phyloP scores from a whole-genome alignment of 2,888 invertebrate genomes.

The Xanthia togata region DNA sequence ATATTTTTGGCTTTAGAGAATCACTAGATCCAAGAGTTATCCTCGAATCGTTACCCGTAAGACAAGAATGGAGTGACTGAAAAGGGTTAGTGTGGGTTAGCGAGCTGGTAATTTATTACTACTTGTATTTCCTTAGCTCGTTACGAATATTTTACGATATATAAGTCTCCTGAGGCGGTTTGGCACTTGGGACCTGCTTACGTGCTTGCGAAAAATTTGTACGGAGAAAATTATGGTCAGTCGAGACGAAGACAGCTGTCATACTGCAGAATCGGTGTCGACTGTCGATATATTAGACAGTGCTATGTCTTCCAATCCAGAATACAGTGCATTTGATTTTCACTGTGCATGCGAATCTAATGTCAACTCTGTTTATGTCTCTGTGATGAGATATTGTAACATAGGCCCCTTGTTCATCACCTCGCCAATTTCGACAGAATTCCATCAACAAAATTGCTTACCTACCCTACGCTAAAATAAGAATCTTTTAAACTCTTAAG shows the following conservation, averaged over 20 bases:
- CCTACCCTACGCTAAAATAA: too few relatives aligned
- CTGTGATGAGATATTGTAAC: background rate
- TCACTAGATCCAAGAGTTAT: slow-evolving; percentile 24
- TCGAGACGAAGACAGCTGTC: background rate
- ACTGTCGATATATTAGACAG: background rate
- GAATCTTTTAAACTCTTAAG: background rate
- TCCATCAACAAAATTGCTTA: background rate
- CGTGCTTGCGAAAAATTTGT: slow-evolving; percentile 19
- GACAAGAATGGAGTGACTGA: slow-evolving; percentile 56
- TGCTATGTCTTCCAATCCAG: background rate
- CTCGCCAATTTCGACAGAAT: background rate
- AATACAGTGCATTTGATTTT: background rate
- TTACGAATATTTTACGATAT: slow-evolving; percentile 57
- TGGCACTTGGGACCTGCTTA: slow-evolving; percentile 46
- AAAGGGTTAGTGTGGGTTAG: slow-evolving; percentile 58
- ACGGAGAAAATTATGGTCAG: background rate
- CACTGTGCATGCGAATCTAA: background rate
- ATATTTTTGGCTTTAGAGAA: slow-evolving; percentile 13
- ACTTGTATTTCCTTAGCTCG: slow-evolving; percentile 60
- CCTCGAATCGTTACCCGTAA: slow-evolving; percentile 34
- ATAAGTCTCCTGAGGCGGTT: slow-evolving; percentile 55
- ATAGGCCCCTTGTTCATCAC: background rate
- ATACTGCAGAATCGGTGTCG: background rate
- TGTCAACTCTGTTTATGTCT: background rate
- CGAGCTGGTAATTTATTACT: slow-evolving; percentile 62